phyloP scores from a whole-genome alignment of 1,140 invertebrate species.

The Leptinotarsa defecta region DNA sequence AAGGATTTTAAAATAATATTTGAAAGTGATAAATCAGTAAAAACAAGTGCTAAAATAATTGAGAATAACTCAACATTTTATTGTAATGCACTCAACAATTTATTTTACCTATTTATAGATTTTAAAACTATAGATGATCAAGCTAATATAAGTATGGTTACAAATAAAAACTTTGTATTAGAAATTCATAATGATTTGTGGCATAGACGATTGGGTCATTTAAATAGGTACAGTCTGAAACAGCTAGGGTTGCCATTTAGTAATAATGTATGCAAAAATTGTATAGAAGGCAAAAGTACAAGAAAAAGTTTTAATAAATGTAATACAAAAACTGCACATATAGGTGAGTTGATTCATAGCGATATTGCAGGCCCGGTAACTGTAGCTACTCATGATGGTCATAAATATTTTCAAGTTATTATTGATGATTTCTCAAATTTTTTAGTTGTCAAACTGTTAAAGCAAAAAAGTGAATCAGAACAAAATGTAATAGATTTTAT shows the following conservation, averaged over 20 bases:
- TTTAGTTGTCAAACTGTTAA: slow-evolving; percentile 30
- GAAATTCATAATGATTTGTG: not conserved
- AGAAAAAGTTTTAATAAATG: slow-evolving; percentile 4
- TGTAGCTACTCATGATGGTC: not conserved
- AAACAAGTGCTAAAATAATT: not conserved
- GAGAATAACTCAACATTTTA: not conserved
- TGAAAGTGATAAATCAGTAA: slow-evolving; percentile 1
- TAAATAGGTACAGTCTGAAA: slow-evolving; percentile 6
- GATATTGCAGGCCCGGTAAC: slow-evolving; percentile 18
- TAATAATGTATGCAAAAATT: slow-evolving; percentile 2
- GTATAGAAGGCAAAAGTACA: slow-evolving; percentile 18
- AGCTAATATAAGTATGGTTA: not conserved
- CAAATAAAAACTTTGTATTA: not conserved
- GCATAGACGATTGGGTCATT: slow-evolving; percentile 16
- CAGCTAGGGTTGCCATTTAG: slow-evolving; percentile 15
- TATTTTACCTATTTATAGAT: slow-evolving; percentile 16
- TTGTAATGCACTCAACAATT: not conserved
- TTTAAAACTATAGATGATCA: not conserved
- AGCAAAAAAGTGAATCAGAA: slow-evolving; percentile 23
- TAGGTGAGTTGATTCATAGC: slow-evolving; percentile 22
- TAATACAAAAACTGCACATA: not conserved
- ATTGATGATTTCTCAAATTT: slow-evolving; percentile 33
- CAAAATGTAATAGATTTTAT: slow-evolving; percentile 33
- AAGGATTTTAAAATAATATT: slow-evolving; percentile 6
- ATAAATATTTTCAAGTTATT: slow-evolving; percentile 22